phyloP scores from a whole-genome alignment of 2,888 invertebrate genomes.

The Cybosia mesomella region DNA sequence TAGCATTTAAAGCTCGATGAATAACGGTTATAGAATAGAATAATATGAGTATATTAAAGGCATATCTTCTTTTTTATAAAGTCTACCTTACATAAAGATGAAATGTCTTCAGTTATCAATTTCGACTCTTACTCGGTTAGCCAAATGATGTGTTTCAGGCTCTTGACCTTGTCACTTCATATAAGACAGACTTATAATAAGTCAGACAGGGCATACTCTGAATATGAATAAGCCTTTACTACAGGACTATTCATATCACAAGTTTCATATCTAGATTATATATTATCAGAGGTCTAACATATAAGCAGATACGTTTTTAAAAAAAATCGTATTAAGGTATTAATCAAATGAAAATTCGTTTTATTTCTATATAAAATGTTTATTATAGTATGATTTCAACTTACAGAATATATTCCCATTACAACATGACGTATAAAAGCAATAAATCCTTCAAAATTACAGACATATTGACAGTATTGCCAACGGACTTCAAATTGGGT shows the following conservation, averaged over 20 bases:
- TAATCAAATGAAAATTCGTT: slow-evolving; percentile 20
- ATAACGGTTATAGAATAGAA: neutral
- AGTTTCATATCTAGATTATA: slow-evolving; percentile 45
- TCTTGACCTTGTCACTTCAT: neutral
- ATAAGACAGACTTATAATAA: neutral
- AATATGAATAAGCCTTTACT: neutral
- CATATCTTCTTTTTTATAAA: neutral
- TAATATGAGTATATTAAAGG: neutral
- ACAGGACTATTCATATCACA: slow-evolving; percentile 42
- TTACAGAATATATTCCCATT: slow-evolving; percentile 50
- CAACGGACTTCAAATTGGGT: slow-evolving; percentile 8
- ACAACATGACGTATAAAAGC: slow-evolving; percentile 55
- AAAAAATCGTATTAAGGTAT: slow-evolving; percentile 10
- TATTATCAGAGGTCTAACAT: slow-evolving; percentile 42
- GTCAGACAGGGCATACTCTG: neutral
- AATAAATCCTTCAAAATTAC: slow-evolving; percentile 64
- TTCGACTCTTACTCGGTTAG: neutral
- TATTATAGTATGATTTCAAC: slow-evolving; percentile 45
- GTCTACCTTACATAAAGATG: neutral
- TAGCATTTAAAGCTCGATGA: neutral
- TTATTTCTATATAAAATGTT: slow-evolving; percentile 48
- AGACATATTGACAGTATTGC: slow-evolving; percentile 64
- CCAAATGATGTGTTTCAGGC: neutral
- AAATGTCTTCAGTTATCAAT: neutral
- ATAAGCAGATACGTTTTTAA: no score